phyloP scores from a whole-genome alignment of 2,888 invertebrate genomes.

The Conus canariensis region DNA sequence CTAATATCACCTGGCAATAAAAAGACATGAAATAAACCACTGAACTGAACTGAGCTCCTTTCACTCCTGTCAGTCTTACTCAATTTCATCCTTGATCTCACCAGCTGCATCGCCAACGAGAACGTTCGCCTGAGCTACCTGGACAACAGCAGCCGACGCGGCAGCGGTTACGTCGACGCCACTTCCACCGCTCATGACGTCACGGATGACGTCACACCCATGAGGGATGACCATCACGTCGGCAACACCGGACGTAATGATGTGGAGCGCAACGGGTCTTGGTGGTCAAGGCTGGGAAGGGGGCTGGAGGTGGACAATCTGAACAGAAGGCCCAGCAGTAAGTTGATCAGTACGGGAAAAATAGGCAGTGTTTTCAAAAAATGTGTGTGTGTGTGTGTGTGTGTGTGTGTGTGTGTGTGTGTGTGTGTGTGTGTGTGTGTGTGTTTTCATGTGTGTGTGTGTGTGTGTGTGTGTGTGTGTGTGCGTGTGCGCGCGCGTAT shows the following conservation, averaged over 20 bases:
- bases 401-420: slow-evolving; percentile 13
- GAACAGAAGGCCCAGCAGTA: slow-evolving; percentile 27
- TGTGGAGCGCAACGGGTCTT: background rate
- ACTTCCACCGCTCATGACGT: background rate
- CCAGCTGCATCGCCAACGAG: slow-evolving; percentile 14
- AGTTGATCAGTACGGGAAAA: background rate
- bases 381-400: slow-evolving; percentile 4
- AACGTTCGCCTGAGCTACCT: slow-evolving; percentile 29
- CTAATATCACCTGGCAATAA: no score
- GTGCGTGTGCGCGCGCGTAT: background rate
- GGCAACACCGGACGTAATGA: background rate
- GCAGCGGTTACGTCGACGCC: slow-evolving; percentile 4
- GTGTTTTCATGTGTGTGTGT: background rate
- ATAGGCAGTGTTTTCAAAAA: no score
- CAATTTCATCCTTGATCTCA: background rate
- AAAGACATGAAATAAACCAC: no score
- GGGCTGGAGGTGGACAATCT: background rate
- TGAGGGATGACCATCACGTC: background rate
- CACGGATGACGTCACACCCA: background rate
- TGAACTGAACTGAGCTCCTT: no score
- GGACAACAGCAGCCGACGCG: background rate
- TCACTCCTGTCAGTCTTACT: no score
- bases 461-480: slow-evolving; percentile 6
- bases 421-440: slow-evolving; percentile 24
- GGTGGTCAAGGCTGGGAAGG: background rate